Base-by-base conservation (phyloP, 2,113 vertebrate species). In the Scopus umbretta region DNA sequence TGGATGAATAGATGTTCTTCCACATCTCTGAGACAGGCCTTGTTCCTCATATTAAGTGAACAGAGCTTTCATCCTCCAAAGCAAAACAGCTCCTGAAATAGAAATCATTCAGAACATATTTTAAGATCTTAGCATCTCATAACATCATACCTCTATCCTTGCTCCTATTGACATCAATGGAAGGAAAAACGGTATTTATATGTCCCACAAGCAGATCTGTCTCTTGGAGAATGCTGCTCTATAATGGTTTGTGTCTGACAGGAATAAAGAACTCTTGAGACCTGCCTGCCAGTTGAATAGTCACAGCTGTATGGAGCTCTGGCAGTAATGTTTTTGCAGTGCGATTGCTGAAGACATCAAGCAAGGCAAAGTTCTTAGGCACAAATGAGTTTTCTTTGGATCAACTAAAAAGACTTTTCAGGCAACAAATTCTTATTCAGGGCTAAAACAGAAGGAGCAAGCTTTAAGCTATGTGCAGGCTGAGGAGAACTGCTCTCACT, bases 21-120 rank as follows among this genome's bases (percentile, higher is more conserved):
- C 91, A 94, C 86, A 68, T 92, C 76, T 96, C 92, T 95, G 91
- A 97, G 94, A 94, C 88, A 96, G 66, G 88, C 86, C 89, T 97
- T 96, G 83, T 96, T 96, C 73, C 42, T 95, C 84, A 63, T 80
- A 92, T 91, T 97, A 85, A 95, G 94, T 94, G 94, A 96, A 95
- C 92, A 95, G 89, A 88, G 62, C 84, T 94, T 97, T 96, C 91
- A 95, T 95, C 95, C 94, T 95, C 89, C 70, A 91, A 92, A 96
- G 94, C 78, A 95, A 97, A 96, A 94, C 92, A 97, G 71, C 74
- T 90, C 84, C 88, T 92, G 94, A 94, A 95, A 97, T 94, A 95
- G 92, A 94, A 94, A 91, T 93, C 38, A 82, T 92, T 89, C 58
- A 79, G 78, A 82, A 65, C 40, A 8, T 96, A 97, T 94, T 97